Conservation (phyloP, 2,888 invertebrate genomes). For the Acholoe squamosa region DNA sequence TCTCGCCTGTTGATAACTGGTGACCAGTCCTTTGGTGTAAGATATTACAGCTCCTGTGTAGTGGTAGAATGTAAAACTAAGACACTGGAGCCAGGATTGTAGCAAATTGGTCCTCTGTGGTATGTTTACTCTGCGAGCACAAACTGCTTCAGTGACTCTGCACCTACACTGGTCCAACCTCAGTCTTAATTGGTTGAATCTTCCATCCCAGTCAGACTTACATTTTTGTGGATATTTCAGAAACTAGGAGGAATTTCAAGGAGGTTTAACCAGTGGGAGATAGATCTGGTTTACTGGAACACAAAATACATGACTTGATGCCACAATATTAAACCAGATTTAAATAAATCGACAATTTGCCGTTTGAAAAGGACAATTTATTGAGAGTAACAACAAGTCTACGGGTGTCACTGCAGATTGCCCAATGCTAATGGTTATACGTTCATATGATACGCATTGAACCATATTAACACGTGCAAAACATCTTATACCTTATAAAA, state of each 20-base stretch:
- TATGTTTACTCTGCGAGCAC: too few relatives aligned
- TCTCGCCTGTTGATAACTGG: too few relatives aligned
- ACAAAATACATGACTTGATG: not conserved
- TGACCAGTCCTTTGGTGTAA: too few relatives aligned
- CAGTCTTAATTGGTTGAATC: not conserved
- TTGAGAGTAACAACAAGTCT: not conserved
- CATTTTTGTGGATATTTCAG: conserved; percentile 3
- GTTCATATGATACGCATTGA: not conserved
- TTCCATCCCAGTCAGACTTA: not conserved
- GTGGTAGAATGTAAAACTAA: too few relatives aligned
- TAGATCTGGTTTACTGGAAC: not conserved
- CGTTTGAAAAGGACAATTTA: not conserved
- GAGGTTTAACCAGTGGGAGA: not conserved
- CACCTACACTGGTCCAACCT: too few relatives aligned
- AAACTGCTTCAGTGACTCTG: too few relatives aligned
- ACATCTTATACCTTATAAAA: not conserved
- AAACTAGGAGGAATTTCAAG: not conserved
- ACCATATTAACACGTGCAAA: not conserved
- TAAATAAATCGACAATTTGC: not conserved
- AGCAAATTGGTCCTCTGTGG: too few relatives aligned
- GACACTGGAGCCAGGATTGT: too few relatives aligned
- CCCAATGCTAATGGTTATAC: not conserved
- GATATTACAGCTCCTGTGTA: too few relatives aligned
- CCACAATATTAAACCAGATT: too few relatives aligned
- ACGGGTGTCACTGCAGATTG: not conserved